Base-by-base conservation (phyloP, 2,113 vertebrate species). In the Salvator merianae region DNA sequence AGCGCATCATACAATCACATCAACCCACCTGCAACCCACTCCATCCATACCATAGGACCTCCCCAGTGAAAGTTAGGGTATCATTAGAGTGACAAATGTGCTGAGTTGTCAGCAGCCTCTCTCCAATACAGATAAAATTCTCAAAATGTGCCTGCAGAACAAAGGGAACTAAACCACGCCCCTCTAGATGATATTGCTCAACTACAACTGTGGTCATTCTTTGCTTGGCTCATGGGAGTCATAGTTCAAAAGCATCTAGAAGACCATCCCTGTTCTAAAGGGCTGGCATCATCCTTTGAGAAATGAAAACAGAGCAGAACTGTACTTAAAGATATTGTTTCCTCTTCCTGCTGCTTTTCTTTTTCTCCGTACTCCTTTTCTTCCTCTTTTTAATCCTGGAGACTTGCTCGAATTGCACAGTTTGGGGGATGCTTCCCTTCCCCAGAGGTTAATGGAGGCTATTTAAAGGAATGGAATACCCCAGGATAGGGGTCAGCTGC, bases 401-500 rank as follows among this genome's bases (percentile, higher is more conserved):
- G 47, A 50, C 12, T 50, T 50, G 47, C 47, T 50, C 12, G 12
- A 50, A 50, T 50, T 50, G 6, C 6, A 6, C 12, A 12, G 6
- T 50, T 50, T 50, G 12, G 47, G 47, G 47, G 6, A 6, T 7
- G 6, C 12, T 50, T 6, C 47, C 47, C 12, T 50, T 75, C 86
- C 83, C 59, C 82, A 38, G 84, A 36, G 9, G 14, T 1, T 22
- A 88, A 76, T 53, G 74, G 80, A 77, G 62, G 71, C 66, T 79
- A 66, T 86, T 90, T 92, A 82, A 92, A 90, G 20, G 88, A 85
- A 53, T 30, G 71, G 47, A 84, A 71, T 88, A 89, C 3, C 26
- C 65, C 9, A 69, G 81, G 86, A 91, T n/a, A 16, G 22, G 38
- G 26, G 30, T 7, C 55, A 63, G 30, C 13, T 63, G 55, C 28